These are phyloP conservation scores for Enteromius argenteus DNA, from an alignment of 2,797 vertebrate genomes.

Conservation along the genomic window DNA sequence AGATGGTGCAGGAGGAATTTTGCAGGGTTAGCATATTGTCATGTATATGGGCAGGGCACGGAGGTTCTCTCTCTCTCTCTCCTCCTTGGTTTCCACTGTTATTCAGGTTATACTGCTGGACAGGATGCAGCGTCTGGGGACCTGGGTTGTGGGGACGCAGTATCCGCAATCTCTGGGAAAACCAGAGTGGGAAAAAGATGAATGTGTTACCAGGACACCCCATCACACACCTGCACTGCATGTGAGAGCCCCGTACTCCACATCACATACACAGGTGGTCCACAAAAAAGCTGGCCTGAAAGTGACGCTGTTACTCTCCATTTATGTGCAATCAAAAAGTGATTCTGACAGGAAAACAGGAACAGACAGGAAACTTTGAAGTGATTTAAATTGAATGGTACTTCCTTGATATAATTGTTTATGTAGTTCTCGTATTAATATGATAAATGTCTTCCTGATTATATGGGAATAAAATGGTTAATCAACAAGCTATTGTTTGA, in stretches of 20 bases:
- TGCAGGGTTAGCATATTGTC: conserved; percentile 60
- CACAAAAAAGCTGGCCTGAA: conserved; percentile 76
- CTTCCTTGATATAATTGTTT: conserved; percentile 66
- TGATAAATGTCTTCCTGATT: conserved; percentile 77
- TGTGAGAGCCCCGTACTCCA: conserved; percentile 41
- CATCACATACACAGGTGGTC: conserved; percentile 77
- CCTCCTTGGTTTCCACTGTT: conserved; percentile 81
- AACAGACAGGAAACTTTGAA: conserved; percentile 82
- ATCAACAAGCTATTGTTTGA: conserved; percentile 66
- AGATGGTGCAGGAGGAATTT: conserved; percentile 44
- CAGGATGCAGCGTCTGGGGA: conserved; percentile 84
- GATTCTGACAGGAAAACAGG: conserved; percentile 76
- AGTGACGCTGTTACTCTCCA: conserved; percentile 70
- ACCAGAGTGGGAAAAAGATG: conserved; percentile 73
- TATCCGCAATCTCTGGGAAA: conserved; percentile 83
- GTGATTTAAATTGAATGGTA: conserved; percentile 78
- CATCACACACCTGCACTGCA: conserved; percentile 77
- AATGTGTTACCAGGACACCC: conserved; percentile 76
- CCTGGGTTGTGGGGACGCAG: conserved; percentile 75
- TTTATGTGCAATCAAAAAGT: conserved; percentile 72
- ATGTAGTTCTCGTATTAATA: conserved; percentile 66
- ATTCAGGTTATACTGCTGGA: conserved; percentile 85
- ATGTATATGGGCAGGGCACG: conserved; percentile 42
- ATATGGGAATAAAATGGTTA: conserved; percentile 57
- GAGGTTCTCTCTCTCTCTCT: conserved; percentile 33